phyloP scores from a whole-genome alignment of 1,140 invertebrate species.

The Agrypnia vestita region DNA sequence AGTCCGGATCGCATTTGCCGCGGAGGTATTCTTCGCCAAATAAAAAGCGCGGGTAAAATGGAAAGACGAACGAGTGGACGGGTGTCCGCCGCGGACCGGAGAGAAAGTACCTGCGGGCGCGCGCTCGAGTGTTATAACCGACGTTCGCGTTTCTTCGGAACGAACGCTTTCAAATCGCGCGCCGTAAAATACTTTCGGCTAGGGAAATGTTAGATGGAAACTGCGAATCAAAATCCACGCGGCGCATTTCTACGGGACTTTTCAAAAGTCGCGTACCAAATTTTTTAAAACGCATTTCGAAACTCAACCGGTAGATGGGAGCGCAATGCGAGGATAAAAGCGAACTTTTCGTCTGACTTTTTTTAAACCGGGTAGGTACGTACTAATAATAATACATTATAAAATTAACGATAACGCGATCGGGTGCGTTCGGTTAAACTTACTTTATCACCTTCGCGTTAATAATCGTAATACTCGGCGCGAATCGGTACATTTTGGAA shows the following conservation, averaged over 20 bases:
- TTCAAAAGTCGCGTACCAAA: background rate
- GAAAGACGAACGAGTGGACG: background rate
- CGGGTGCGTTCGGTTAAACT: too few species aligned
- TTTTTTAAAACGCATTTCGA: background rate
- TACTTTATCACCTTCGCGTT: too few species aligned
- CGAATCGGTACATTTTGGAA: too few species aligned
- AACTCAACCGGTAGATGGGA: slow-evolving; percentile 10
- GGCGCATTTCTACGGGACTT: too few species aligned
- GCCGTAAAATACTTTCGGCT: slow-evolving; percentile 15
- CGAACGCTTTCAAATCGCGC: slow-evolving; percentile 51
- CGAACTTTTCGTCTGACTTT: background rate
- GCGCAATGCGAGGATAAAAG: background rate
- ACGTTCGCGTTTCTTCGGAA: slow-evolving; percentile 49
- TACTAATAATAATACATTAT: too few species aligned
- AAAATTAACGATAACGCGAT: too few species aligned
- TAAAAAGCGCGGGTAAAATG: background rate
- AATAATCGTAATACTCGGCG: too few species aligned
- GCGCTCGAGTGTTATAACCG: background rate
- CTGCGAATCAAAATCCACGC: too few species aligned
- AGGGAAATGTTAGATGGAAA: background rate
- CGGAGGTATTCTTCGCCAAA: background rate
- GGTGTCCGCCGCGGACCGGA: background rate
- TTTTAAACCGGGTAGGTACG: too few species aligned
- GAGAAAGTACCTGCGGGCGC: slow-evolving; percentile 7
- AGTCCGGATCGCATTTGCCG: background rate